Percentiles rank a stretch among this genome's conserved stretches.
These are phyloP conservation scores for Argyresthia goedartella DNA, from an alignment of 2,888 invertebrate species.

Conservation along the genomic window DNA sequence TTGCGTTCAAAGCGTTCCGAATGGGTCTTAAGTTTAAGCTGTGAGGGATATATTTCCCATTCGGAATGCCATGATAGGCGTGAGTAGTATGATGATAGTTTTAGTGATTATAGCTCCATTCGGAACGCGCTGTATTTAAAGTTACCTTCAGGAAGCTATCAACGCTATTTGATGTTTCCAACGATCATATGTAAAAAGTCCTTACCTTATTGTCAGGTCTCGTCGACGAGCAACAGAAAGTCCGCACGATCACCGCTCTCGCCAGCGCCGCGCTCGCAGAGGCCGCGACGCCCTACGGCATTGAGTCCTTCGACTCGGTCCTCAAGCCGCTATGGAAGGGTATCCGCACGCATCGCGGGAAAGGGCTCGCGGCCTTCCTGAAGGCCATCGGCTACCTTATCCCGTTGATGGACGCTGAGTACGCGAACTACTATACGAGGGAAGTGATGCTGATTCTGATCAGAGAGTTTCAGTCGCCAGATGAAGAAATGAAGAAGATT, in stretches of 20 bases:
- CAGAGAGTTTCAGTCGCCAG: constrained; percentile 99
- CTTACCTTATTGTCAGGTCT: constrained; percentile 73
- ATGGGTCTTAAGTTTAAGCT: too few relatives aligned
- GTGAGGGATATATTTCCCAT: too few relatives aligned
- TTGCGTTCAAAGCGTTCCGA: too few relatives aligned
- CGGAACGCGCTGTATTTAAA: too few relatives aligned
- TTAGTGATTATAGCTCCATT: too few relatives aligned
- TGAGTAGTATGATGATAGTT: too few relatives aligned
- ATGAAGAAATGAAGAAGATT: constrained; percentile 99
- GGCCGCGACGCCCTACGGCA: constrained; percentile 99
- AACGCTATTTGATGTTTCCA: too few relatives aligned
- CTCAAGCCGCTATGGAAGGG: constrained; percentile 99
- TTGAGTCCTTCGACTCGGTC: constrained; percentile 99
- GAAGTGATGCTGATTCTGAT: constrained; percentile 99
- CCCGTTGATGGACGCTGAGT: constrained; percentile 99
- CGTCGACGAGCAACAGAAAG: constrained; percentile 99
- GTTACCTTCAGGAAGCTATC: too few relatives aligned
- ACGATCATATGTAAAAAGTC: too few relatives aligned
- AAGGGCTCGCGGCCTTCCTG: constrained; percentile 98
- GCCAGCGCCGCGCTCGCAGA: constrained; percentile 98
- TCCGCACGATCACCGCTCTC: constrained; percentile 97
- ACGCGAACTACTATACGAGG: constrained; percentile 98
- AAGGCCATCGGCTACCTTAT: constrained; percentile 99
- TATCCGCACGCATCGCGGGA: constrained; percentile 90
- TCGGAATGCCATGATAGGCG: too few relatives aligned